phyloP scores from a whole-genome alignment of 2,797 vertebrate species.

The Brotogeris chrysoptera region DNA sequence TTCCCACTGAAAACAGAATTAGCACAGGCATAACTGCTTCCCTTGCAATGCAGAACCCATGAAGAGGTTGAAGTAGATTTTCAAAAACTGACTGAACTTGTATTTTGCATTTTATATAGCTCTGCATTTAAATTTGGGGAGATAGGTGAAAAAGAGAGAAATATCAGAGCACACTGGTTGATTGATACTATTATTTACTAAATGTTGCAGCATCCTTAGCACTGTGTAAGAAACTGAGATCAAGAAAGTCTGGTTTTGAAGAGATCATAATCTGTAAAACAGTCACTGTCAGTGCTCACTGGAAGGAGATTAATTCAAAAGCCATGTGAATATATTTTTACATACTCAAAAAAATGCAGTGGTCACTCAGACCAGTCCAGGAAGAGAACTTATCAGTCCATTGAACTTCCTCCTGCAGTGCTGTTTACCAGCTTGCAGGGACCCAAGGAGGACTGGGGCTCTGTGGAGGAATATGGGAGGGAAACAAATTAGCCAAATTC shows the following conservation, averaged over 20 bases:
- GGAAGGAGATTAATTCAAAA: neutral
- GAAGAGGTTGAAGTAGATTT: neutral
- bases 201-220: neutral
- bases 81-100: neutral
- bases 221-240: neutral
- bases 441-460: neutral
- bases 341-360: neutral
- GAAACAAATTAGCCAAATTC: neutral
- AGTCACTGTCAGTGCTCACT: neutral
- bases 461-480: neutral
- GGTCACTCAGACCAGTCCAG: neutral
- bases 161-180: neutral
- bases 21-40: neutral
- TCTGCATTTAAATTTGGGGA: neutral
- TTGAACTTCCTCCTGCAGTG: neutral
- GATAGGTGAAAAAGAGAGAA: neutral
- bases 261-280: neutral
- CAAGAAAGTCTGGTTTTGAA: neutral
- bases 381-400: fast-evolving
- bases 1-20: neutral
- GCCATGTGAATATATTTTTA: neutral
- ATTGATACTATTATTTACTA: neutral
- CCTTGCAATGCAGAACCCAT: neutral
- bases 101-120: neutral
- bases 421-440: neutral